Evolutionary conservation across 2,888 invertebrate species (phyloP).

Genomic region (Zele albiditarsus): DNA sequence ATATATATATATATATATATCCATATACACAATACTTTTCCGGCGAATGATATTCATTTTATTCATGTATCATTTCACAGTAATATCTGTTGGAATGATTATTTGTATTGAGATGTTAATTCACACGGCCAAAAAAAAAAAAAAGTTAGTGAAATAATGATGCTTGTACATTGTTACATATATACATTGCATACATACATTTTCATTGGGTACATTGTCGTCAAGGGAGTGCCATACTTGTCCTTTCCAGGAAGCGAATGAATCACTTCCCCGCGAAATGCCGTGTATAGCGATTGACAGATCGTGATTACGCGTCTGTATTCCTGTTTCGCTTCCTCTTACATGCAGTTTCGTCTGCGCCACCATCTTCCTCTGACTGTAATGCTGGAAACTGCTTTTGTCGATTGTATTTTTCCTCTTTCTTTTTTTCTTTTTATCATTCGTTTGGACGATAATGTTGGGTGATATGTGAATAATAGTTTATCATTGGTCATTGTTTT

Average conservation of each 20-base stretch:
- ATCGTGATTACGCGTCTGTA: slow-evolving; percentile 41
- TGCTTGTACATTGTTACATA: slow-evolving; percentile 3
- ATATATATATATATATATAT: too few species aligned
- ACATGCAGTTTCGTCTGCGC: background rate
- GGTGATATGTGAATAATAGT: slow-evolving; percentile 11
- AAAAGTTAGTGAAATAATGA: background rate
- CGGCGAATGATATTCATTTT: background rate
- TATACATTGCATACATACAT: background rate
- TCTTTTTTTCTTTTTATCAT: background rate
- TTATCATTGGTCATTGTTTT: slow-evolving; percentile 13
- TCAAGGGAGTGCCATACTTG: slow-evolving; percentile 46
- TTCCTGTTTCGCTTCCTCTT: slow-evolving; percentile 18
- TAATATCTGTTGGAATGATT: background rate
- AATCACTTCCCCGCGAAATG: slow-evolving; percentile 44
- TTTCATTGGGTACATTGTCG: slow-evolving; percentile 30
- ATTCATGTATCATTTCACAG: background rate
- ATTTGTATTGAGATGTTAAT: background rate
- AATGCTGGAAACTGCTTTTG: background rate
- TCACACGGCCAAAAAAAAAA: background rate
- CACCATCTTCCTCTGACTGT: slow-evolving; percentile 32
- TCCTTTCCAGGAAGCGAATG: slow-evolving; percentile 53
- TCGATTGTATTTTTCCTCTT: background rate
- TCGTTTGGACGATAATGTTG: background rate
- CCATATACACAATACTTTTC: background rate
- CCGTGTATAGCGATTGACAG: slow-evolving; percentile 37